Conservation (phyloP, 2,888 invertebrate genomes). For the Elaeidobius kamerunicus region DNA sequence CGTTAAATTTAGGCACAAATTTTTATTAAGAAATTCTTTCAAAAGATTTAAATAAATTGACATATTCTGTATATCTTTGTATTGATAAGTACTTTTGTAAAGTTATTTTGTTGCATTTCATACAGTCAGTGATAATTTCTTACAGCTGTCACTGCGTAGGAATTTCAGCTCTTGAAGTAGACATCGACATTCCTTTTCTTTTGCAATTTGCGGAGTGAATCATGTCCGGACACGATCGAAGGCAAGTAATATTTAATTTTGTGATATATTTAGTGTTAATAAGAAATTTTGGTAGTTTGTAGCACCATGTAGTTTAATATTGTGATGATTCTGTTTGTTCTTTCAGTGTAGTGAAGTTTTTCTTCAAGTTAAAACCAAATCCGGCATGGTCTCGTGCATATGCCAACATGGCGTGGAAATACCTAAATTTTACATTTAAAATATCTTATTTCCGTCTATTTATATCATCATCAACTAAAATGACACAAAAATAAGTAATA, state of each 20-base stretch:
- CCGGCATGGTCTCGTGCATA: slow-evolving; percentile 43
- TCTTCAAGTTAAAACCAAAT: slow-evolving; percentile 4
- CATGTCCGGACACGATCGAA: slow-evolving; percentile 80
- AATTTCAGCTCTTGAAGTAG: slow-evolving; percentile 14
- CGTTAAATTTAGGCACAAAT: slow-evolving; percentile 13
- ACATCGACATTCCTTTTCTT: slow-evolving; percentile 57
- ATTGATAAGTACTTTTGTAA: not conserved
- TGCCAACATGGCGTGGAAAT: slow-evolving; percentile 58
- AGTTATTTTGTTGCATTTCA: not conserved
- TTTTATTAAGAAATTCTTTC: slow-evolving; percentile 3
- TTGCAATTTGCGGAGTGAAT: slow-evolving; percentile 70
- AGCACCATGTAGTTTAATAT: not conserved
- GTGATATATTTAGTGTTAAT: slow-evolving; percentile 5
- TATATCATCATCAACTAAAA: not conserved
- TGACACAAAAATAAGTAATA: too few relatives aligned
- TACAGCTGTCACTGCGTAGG: slow-evolving; percentile 27
- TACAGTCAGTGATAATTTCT: slow-evolving; percentile 1
- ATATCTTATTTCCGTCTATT: too few relatives aligned
- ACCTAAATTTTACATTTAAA: too few relatives aligned
- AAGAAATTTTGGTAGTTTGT: not conserved
- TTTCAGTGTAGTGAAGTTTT: not conserved
- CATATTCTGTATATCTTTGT: not conserved
- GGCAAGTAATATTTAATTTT: slow-evolving; percentile 61
- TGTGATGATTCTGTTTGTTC: not conserved
- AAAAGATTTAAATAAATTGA: slow-evolving; percentile 5